Evolutionary conservation across 2,888 invertebrate species (phyloP), one percentile per base, ranked within the genome.

Genomic region (Julus scanicus): DNA sequence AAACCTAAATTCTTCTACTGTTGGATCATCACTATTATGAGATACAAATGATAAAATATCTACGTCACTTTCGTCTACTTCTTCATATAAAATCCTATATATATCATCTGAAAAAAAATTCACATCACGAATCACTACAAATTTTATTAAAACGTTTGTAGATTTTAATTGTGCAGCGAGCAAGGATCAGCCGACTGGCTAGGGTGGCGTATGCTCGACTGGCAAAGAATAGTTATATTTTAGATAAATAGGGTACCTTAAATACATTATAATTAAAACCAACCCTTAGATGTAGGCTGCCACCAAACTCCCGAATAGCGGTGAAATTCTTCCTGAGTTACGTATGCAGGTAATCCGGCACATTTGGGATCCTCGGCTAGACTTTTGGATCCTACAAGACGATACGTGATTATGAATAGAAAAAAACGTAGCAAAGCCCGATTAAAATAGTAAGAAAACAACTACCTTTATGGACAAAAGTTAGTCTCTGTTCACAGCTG

Each of bases 291-390:
- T 90, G 94, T 94, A 0, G 98, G 97, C 91, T 98, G 97, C 99
- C 99, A 99, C 99, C 99, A 99, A 92, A 97, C 98, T 0, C 99
- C 99, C 89, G 97, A 97, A 92, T 98, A 99, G 57, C 98, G 94
- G 90, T 96, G 96, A 93, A 99, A 99, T 93, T 99, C 99, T 92
- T 99, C 99, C 92, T 99, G 99, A 92, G 98, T 98, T 0, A 99
- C 98, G 92, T 99, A 99, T 1, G 98, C 98, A 0, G 99, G 98
- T n/a, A 97, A 96, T 0, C 99, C 99, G 0, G 98, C 97, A 91
- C 96, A 96, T 0, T 95, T 92, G 0, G 97, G 97, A 92, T 97
- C 97, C 90, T 97, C 96, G 0, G 95, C 94, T 90, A 97, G 93
- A 83, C 90, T 90, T 89, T 94, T 94, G 90, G 94, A 93, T 9